Percentiles rank a stretch among this genome's conserved stretches.
Evolutionary conservation across 2,113 vertebrate genomes (phyloP).

Genomic region (Myotis yumanensis): DNA sequence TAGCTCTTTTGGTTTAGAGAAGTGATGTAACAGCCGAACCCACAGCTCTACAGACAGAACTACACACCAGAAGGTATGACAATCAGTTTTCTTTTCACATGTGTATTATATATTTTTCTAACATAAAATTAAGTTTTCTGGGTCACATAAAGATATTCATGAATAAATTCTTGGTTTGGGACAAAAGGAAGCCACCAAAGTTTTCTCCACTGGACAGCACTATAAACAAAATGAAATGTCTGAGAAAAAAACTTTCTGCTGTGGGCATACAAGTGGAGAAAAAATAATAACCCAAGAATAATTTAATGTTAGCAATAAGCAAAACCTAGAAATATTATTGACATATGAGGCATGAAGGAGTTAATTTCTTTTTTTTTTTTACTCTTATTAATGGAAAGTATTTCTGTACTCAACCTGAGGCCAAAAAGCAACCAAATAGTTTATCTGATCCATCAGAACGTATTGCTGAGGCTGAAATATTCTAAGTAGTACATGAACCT

Average conservation of each 20-base stretch:
- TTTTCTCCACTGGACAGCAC: background rate
- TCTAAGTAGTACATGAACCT: background rate
- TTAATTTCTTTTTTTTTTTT: background rate
- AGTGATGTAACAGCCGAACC: background rate
- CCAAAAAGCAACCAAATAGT: background rate
- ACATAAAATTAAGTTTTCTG: background rate
- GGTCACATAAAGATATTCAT: background rate
- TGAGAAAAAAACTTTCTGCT: constrained; percentile 19
- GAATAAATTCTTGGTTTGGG: background rate
- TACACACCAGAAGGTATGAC: background rate
- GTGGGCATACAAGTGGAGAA: background rate
- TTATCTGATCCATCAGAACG: background rate
- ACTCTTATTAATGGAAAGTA: background rate
- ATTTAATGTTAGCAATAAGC: background rate
- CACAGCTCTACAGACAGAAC: background rate
- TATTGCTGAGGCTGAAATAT: background rate
- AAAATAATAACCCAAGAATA: background rate
- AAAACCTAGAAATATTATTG: background rate
- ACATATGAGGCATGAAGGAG: background rate
- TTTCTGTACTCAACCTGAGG: background rate
- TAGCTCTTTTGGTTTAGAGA: background rate
- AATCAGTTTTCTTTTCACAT: background rate
- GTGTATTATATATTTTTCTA: background rate
- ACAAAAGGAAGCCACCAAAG: background rate
- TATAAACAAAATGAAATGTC: constrained; percentile 15